Evolutionary conservation across 35 echinoderm and acorn worm genomes (phyloP).

Genomic region (Strongylocentrotus purpuratus): DNA sequence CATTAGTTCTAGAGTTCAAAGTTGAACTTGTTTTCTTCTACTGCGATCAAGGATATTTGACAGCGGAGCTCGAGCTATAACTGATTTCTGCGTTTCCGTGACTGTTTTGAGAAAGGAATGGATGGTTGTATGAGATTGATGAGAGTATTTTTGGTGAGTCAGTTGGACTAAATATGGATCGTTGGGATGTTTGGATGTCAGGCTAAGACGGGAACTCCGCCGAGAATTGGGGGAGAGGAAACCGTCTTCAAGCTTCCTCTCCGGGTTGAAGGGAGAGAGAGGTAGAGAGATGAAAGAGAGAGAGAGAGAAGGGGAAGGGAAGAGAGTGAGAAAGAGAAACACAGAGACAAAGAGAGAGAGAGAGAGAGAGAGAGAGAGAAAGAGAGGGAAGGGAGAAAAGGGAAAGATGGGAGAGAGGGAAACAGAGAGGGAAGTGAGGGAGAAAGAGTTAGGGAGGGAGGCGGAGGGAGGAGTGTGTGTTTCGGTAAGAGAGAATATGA

Average conservation of each 20-base stretch:
- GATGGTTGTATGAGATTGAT: not conserved
- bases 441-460: not conserved
- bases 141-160: not conserved
- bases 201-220: not conserved
- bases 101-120: not conserved
- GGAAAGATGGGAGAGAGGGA: not conserved
- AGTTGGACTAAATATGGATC: conserved; percentile 10
- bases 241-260: conserved; percentile 29
- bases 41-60: no score
- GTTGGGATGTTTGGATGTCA: not conserved
- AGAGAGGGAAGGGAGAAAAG: not conserved
- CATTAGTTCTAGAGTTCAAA: no score
- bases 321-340: not conserved
- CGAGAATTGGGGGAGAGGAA: not conserved
- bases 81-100: not conserved
- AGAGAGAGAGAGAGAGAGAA: not conserved
- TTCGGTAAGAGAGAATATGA: not conserved
- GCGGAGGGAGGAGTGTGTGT: not conserved
- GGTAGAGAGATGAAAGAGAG: no score
- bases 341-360: not conserved
- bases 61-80: no score
- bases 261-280: not conserved
- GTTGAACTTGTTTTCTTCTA: no score
- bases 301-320: not conserved
- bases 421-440: not conserved